Evolutionary conservation across 2,888 invertebrate species (phyloP).

Genomic region (Cerastis rubricosa): DNA sequence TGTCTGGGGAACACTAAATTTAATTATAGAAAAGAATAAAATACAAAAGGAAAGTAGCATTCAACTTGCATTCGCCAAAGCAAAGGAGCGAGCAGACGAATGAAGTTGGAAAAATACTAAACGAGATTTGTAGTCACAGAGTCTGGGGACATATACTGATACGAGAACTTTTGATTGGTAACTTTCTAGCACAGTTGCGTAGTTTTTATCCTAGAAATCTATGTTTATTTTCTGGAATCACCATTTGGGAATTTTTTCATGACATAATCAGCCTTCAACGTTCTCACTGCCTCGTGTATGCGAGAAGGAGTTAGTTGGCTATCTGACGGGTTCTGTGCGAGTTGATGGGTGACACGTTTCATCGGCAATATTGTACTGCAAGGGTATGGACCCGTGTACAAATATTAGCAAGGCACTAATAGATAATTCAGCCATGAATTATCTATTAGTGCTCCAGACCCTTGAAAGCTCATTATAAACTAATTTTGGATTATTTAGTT

Average conservation of each 20-base stretch:
- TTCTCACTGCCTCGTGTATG: background rate
- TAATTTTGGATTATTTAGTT: background rate
- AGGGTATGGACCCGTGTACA: too few relatives aligned
- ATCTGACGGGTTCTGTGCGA: background rate
- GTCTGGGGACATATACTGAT: slow-evolving; percentile 50
- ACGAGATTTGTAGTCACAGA: slow-evolving; percentile 56
- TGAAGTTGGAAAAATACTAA: slow-evolving; percentile 55
- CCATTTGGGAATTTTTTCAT: background rate
- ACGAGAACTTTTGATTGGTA: slow-evolving; percentile 57
- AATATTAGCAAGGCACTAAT: too few relatives aligned
- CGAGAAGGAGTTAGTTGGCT: too few relatives aligned
- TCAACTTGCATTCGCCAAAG: slow-evolving; percentile 46
- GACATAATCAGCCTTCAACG: background rate
- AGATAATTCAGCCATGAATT: too few relatives aligned
- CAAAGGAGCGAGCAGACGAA: slow-evolving; percentile 44
- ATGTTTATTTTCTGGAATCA: background rate
- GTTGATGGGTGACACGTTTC: background rate
- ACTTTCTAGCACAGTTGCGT: slow-evolving; percentile 30
- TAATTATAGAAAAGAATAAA: slow-evolving; percentile 45
- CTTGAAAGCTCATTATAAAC: background rate
- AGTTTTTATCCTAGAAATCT: slow-evolving; percentile 10
- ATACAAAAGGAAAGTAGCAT: slow-evolving; percentile 46
- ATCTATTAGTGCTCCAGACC: background rate
- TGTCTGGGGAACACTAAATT: slow-evolving; percentile 44
- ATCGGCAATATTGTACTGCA: too few relatives aligned